Percentiles rank a stretch among this genome's conserved stretches.
Conservation (phyloP, 1,140 invertebrate genomes). For the Meloidogyne floridensis region DNA sequence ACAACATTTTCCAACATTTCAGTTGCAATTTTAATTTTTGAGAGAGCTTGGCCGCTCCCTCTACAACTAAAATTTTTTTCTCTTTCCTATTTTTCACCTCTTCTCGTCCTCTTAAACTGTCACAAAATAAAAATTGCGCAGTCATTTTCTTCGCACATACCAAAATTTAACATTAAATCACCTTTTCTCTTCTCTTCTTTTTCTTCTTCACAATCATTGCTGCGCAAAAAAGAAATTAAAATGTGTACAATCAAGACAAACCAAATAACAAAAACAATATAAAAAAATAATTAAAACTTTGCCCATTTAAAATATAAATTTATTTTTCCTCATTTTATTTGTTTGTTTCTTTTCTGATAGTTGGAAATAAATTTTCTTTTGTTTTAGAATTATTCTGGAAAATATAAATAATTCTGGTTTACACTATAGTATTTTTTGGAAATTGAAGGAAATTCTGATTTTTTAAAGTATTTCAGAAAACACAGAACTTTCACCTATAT, state of each 20-base stretch:
- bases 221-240: background rate
- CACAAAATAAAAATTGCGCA: background rate
- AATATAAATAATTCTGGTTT: background rate
- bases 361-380: background rate
- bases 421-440: no score
- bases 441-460: no score
- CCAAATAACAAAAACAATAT: background rate
- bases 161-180: background rate
- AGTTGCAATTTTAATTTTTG: background rate
- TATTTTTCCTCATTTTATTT: background rate
- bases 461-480: no score
- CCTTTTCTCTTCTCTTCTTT: background rate
- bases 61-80: background rate
- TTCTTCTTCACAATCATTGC: background rate
- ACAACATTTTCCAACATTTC: background rate
- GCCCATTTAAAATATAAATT: background rate
- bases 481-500: no score
- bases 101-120: background rate
- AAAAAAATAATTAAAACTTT: constrained; percentile 1
- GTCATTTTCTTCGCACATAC: background rate
- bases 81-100: background rate
- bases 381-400: background rate
- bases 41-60: background rate
- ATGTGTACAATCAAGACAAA: constrained; percentile 1
- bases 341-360: background rate